Conservation (phyloP, 2,888 invertebrate species). For the Caenorhabditis sp. region DNA sequence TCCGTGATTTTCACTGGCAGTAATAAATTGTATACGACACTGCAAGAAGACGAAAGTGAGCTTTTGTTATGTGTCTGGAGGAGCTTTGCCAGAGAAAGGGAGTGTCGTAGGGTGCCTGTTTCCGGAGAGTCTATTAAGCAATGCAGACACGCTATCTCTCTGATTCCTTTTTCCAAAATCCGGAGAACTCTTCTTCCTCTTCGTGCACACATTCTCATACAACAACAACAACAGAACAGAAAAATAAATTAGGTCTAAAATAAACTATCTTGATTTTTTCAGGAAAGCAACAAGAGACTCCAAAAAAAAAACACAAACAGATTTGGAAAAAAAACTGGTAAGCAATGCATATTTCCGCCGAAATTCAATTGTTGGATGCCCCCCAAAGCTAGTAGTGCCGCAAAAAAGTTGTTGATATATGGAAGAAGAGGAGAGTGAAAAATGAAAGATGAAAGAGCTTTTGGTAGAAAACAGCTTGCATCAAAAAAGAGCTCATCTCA, state of each 20-base stretch:
- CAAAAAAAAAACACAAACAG: slow-evolving; percentile 18
- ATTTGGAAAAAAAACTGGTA: slow-evolving; percentile 13
- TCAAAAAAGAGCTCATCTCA: neutral
- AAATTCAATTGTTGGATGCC: slow-evolving; percentile 19
- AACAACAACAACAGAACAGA: slow-evolving; percentile 31
- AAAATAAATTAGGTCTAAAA: slow-evolving; percentile 1
- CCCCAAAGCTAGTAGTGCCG: neutral
- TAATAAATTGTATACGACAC: neutral
- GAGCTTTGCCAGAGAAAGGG: neutral
- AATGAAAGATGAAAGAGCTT: neutral
- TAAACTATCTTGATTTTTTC: neutral
- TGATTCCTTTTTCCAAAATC: slow-evolving; percentile 28
- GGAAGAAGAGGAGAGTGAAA: neutral
- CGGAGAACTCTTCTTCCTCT: slow-evolving; percentile 52
- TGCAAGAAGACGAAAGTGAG: slow-evolving; percentile 28
- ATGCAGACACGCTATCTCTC: slow-evolving; percentile 61
- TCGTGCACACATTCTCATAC: slow-evolving; percentile 1
- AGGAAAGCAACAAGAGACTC: neutral
- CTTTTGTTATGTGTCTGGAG: slow-evolving; percentile 47
- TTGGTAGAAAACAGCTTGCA: neutral
- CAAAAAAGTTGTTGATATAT: slow-evolving; percentile 26
- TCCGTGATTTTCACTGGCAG: neutral
- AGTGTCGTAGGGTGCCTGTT: slow-evolving; percentile 47
- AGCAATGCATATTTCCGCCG: slow-evolving; percentile 1
- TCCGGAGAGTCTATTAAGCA: slow-evolving; percentile 63